Base-by-base conservation (phyloP, 1,140 invertebrate genomes). In the Whitmania pigra region DNA sequence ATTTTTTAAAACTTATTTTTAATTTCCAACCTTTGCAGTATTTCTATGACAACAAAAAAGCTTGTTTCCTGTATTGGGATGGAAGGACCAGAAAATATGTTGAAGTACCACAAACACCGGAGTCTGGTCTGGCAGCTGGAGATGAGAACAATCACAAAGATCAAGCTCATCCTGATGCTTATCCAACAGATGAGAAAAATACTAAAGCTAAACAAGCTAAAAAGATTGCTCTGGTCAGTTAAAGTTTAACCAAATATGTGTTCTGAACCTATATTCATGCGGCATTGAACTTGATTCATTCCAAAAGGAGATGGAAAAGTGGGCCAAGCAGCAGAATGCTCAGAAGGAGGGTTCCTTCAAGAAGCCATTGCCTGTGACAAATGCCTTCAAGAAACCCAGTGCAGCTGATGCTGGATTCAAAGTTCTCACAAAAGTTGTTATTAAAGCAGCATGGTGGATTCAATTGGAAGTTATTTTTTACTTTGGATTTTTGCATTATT, bases 311-410 rank as follows among this genome's bases (percentile, higher is more conserved):
- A 94, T 94, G 92, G 90, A 92, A 77, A 88, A 89, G 77, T 99
- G 96, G 96, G 95, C 95, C 0, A 94, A 97, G 79, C 93, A 91
- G 9, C 83, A 97, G 70, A 97, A 98, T 82, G 93, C 96, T 78
- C 93, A 94, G 82, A 97, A 97, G 82, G 93, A 97, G 77, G 89
- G 87, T 74, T 87, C 87, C 22, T 86, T 86, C 72, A 68, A 87
- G 85, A 75, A 83, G 43, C 69, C 69, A 22, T 22, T 70, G 43
- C 31, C 85, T 22, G 54, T 67, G 71, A 75, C 29, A 31, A 31
- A 22, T 31, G 22, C 57, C 22, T 31, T 31, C 72, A 63, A 25
- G 73, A 76, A 60, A 86, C 85, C 72, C 70, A 67, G 88, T 17
- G 89, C 91, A 31, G 92, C 92, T 6, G 93, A 94, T 83, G 90